Base-by-base conservation (phyloP, 2,888 invertebrate genomes). In the Autographa pulchrina region DNA sequence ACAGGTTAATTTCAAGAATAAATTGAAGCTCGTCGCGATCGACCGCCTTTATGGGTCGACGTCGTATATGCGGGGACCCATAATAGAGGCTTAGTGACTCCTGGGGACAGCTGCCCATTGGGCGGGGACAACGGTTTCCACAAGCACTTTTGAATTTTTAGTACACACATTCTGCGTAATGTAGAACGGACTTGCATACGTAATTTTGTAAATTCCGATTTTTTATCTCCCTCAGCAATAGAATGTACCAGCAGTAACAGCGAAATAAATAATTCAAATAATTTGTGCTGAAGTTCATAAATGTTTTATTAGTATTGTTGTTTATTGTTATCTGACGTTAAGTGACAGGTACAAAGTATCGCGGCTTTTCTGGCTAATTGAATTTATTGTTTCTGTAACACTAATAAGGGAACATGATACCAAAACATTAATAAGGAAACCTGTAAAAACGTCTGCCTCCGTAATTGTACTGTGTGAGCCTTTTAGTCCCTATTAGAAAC, bases 1-100 rank as follows among this genome's bases (percentile, higher is more conserved):
- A 95, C 95, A 93, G 93, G 93, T 94, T 94, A 93, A 94, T 95
- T 95, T 88, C 90, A 92, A 92, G 91, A 94, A 93, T 94, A 94
- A 95, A 94, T 94, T 93, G 93, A 92, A 91, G 90, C 88, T 88
- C 85, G 84, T 82, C 82, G 86, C 86, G 83, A 85, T 88, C 85
- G 88, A 81, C 86, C 83, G 78, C 89, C 90, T 91, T 91, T 92
- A 92, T 90, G 90, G 89, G 85, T 87, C 79, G 87, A 86, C 86
- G 86, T 82, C 77, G 87, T 89, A 89, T 90, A 90, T 90, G 88
- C 85, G 85, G 81, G 82, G 82, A 74, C 78, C 87, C 85, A 84
- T 92, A 92, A 93, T 91, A 92, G 89, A 91, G 92, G 91, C 89
- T 93, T 90, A 92, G 89, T 85, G 86, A 85, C 76, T 80, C 81